phyloP scores from a whole-genome alignment of 1,140 invertebrate species.

The Aethina tumida region DNA sequence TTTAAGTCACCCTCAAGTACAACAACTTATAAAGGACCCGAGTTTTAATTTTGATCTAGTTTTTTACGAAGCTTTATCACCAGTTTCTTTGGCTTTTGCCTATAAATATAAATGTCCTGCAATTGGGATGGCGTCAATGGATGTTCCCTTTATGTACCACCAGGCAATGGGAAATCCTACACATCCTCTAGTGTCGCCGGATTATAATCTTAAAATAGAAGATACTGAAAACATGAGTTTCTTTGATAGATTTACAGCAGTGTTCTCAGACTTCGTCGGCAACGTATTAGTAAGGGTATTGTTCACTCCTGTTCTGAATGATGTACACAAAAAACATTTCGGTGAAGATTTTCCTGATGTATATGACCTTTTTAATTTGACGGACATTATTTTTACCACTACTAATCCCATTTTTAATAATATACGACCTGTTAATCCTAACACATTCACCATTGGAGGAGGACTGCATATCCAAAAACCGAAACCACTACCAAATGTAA shows the following conservation, averaged over 20 bases:
- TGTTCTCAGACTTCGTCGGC: not conserved
- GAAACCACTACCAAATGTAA: slow-evolving; percentile 11
- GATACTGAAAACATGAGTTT: slow-evolving; percentile 4
- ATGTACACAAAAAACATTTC: slow-evolving; percentile 8
- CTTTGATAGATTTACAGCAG: slow-evolving; percentile 2
- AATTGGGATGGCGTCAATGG: slow-evolving; percentile 7
- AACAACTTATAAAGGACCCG: not conserved
- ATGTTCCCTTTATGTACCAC: not conserved
- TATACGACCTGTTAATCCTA: slow-evolving; percentile 4
- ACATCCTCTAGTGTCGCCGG: slow-evolving; percentile 8
- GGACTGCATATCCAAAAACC: not conserved
- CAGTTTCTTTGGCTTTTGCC: slow-evolving; percentile 4
- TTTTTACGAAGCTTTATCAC: slow-evolving; percentile 8
- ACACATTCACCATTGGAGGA: slow-evolving; percentile 6
- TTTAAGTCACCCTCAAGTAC: not conserved
- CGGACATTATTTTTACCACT: slow-evolving; percentile 13
- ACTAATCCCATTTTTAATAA: slow-evolving; percentile 13
- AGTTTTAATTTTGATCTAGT: slow-evolving; percentile 11
- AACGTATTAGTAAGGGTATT: not conserved
- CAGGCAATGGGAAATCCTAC: slow-evolving; percentile 10
- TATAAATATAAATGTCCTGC: slow-evolving; percentile 8
- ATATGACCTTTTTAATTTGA: too few relatives aligned
- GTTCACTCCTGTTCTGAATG: not conserved
- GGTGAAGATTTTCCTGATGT: too few relatives aligned
- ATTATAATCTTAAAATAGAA: slow-evolving; percentile 3